Conservation (phyloP, 2,888 invertebrate species). For the Euplagia quadripunctaria region DNA sequence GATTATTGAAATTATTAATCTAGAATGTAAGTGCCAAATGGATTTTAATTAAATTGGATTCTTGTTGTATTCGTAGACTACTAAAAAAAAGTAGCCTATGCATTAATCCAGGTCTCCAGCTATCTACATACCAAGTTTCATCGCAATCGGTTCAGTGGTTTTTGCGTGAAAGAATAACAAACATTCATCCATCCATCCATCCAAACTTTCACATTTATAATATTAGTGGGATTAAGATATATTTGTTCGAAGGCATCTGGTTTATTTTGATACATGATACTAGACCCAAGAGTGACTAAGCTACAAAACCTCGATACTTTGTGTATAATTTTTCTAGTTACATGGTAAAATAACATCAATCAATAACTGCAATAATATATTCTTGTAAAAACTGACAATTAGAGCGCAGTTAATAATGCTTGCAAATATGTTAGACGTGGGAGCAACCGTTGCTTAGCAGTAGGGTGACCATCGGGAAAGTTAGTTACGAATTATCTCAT, state of each 20-base stretch:
- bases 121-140: no score
- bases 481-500: constrained; percentile 13
- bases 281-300: background rate
- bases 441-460: constrained; percentile 63
- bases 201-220: no score
- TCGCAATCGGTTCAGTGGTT: no score
- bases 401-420: constrained; percentile 68
- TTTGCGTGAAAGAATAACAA: no score
- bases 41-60: background rate
- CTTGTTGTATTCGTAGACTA: background rate
- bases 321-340: background rate
- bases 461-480: constrained; percentile 48
- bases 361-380: constrained; percentile 48
- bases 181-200: no score
- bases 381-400: constrained; percentile 70
- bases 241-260: no score
- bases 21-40: background rate
- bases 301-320: background rate
- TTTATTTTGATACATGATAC: no score
- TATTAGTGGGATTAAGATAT: no score
- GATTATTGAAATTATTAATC: constrained; percentile 13
- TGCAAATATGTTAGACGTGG: constrained; percentile 54
- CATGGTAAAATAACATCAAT: constrained; percentile 14
- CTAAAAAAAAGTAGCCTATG: no score
- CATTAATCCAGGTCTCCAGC: no score